phyloP scores from a whole-genome alignment of 2,113 vertebrate species.

The Zapus hudsonius region DNA sequence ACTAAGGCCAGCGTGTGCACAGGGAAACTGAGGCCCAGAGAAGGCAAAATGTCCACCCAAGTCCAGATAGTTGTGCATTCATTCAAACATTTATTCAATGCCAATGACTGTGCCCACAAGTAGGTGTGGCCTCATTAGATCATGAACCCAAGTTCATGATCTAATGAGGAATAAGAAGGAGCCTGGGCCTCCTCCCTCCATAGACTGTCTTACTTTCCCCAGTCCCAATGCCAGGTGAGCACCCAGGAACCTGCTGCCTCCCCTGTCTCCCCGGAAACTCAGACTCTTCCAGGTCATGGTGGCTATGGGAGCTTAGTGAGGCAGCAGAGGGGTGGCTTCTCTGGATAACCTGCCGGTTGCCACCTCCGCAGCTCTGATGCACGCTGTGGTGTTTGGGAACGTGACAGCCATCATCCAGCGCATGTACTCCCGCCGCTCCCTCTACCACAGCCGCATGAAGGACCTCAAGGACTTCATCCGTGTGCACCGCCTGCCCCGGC shows the following conservation, averaged over 20 bases:
- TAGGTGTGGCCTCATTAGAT: neutral
- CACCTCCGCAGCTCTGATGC: conserved; percentile 92
- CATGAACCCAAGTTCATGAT: neutral
- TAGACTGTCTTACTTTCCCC: neutral
- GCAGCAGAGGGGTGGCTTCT: rapidly evolving
- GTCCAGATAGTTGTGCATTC: neutral
- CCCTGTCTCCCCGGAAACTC: neutral
- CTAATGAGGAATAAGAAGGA: neutral
- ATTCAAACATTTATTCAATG: neutral
- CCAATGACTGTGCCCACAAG: neutral
- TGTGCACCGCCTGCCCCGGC: conserved; percentile 94
- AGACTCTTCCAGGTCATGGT: neutral
- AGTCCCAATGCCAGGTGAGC: too few relatives aligned
- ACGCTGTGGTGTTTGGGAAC: conserved; percentile 97
- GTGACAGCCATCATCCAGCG: conserved; percentile 99
- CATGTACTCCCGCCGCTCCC: conserved; percentile 97
- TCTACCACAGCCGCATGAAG: conserved; percentile 98
- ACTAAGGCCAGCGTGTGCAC: neutral
- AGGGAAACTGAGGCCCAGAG: conserved; percentile 24
- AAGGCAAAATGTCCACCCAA: neutral
- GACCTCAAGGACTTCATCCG: conserved; percentile 98
- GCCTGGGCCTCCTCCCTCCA: neutral
- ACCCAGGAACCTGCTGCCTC: neutral
- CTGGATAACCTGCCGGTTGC: neutral
- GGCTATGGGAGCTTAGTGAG: neutral